Evolutionary conservation across 2,797 vertebrate species (phyloP), one percentile per base, ranked within the genome.

Genomic region (Cirrhinus mrigala): DNA sequence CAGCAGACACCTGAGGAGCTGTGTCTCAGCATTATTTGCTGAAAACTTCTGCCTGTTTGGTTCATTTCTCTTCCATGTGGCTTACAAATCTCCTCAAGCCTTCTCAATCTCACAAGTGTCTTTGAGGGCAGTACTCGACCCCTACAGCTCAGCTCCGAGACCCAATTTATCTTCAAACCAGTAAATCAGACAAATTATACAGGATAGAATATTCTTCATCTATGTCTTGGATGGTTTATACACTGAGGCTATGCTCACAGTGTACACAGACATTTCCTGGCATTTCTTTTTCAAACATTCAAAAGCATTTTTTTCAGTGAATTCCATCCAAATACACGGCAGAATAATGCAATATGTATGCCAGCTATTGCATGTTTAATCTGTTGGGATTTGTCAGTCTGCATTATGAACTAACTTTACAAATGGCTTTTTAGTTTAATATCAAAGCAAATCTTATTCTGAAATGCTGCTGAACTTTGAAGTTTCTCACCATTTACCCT

Each of bases 301-400:
- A 56, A 58, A 78, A 79, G 73, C 40, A 16, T 44, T 70, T 79
- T 79, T 82, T 48, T 68, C 71, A 79, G 60, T 79, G 76, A 75
- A 40, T 60, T 62, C 33, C 33, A 80, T 2, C 7, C 11, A 10
- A 50, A 46, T 22, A 24, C 50, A 76, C 82, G 56, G 56, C 60
- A 81, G 70, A 81, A 84, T 68, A 83, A 62, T 50, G n/a, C 44
- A 82, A 81, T 76, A 78, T 89, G 70, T 60, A 68, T 83, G 62
- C 29, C 54, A 40, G 58, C 83, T 85, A 78, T 83, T 89, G 75
- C 76, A 76, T 80, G 44, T 79, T 54, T 64, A 44, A 33, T 69
- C 79, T 75, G 62, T 48, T 33, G 18, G n/a, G 70, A 78, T 68
- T 85, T 70, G 52, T 85, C 40, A 76, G 82, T 52, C 44, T 80